Evolutionary conservation across 2,113 vertebrate genomes (phyloP).

Genomic region (Perca schrenkii): DNA sequence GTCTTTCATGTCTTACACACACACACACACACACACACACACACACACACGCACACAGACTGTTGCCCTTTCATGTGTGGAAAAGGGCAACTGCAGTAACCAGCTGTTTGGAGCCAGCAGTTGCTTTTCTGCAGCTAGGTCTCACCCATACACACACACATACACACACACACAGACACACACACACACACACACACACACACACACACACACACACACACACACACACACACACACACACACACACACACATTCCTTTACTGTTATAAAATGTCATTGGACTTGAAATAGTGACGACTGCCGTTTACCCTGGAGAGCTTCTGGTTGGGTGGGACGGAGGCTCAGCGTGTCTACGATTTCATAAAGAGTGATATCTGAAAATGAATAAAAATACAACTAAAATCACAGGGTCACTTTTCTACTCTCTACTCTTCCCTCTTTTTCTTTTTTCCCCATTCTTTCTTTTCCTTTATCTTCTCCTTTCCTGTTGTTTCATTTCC

Average conservation of each 20-base stretch:
- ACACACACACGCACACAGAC: constrained; percentile 60
- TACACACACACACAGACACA: constrained; percentile 34
- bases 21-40: constrained; percentile 43
- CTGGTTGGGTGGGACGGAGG: constrained; percentile 22
- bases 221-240: constrained; percentile 33
- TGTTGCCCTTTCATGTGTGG: constrained; percentile 91
- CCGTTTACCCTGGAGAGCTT: constrained; percentile 3
- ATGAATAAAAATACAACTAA: constrained; percentile 6
- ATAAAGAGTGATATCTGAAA: constrained; percentile 3
- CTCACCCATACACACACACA: constrained; percentile 42
- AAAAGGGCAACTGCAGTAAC: constrained; percentile 89
- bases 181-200: constrained; percentile 37
- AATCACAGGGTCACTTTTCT: not conserved
- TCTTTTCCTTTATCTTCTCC: not conserved
- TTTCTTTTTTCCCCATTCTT: not conserved
- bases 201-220: constrained; percentile 43
- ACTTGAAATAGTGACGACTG: constrained; percentile 31
- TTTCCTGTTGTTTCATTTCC: not conserved
- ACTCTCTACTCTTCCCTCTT: not conserved
- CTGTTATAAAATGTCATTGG: constrained; percentile 52
- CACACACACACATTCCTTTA: constrained; percentile 27
- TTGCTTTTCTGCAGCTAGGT: constrained; percentile 56
- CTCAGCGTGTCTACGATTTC: constrained; percentile 23
- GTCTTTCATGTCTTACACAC: constrained; percentile 73
- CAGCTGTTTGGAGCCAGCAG: constrained; percentile 89